Percentiles rank a stretch among this genome's conserved stretches.
These are phyloP conservation scores for Macquaria australasica DNA, from an alignment of 2,113 vertebrate species.

Conservation along the genomic window DNA sequence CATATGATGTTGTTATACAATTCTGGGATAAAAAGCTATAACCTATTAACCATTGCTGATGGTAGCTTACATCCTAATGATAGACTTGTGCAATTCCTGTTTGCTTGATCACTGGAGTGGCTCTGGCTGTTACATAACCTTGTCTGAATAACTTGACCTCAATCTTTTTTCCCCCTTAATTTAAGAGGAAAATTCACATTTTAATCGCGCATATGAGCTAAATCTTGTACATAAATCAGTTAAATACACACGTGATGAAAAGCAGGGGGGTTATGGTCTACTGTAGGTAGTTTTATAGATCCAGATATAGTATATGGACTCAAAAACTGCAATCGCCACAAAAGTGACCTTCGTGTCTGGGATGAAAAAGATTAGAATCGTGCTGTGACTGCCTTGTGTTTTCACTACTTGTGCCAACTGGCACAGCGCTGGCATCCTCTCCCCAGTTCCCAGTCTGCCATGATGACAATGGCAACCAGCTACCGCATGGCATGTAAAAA, in stretches of 20 bases:
- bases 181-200: conserved; percentile 10
- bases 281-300: conserved; percentile 7
- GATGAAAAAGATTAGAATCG: conserved; percentile 82
- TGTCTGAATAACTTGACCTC: conserved; percentile 54
- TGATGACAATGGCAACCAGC: conserved; percentile 82
- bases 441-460: conserved; percentile 81
- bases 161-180: conserved; percentile 30
- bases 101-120: conserved; percentile 20
- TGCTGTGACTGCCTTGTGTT: conserved; percentile 85
- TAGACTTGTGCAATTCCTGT: conserved; percentile 21
- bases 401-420: conserved; percentile 83
- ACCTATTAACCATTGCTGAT: conserved; percentile 14
- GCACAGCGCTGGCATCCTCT: conserved; percentile 77
- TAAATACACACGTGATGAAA: background rate
- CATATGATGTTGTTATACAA: conserved; percentile 3
- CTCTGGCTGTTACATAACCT: conserved; percentile 61
- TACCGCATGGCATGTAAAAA: conserved; percentile 79
- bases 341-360: conserved; percentile 83
- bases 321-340: conserved; percentile 66
- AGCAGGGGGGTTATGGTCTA: background rate
- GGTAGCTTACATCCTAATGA: conserved; percentile 22
- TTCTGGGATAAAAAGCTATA: conserved; percentile 11
- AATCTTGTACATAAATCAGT: background rate
- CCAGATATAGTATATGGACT: conserved; percentile 40
- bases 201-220: background rate